A percentile compares a stretch with the other conserved stretches of the same genome.
These are phyloP conservation scores for Hermodice carunculata DNA, from an alignment of 2,888 invertebrate species.

Conservation along the genomic window DNA sequence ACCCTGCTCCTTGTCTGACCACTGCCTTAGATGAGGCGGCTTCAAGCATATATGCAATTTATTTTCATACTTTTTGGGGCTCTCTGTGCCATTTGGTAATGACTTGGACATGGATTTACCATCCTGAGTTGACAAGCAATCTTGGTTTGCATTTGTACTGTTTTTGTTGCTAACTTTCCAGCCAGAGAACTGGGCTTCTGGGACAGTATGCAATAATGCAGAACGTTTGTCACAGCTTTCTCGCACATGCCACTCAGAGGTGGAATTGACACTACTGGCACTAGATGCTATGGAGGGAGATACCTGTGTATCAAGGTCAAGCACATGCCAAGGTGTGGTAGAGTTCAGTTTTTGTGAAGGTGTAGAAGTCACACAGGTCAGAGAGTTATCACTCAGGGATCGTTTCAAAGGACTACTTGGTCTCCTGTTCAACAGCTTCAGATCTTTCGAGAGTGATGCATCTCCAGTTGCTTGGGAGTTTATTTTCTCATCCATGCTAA, in stretches of 20 bases:
- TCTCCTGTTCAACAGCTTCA: background rate
- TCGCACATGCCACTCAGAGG: conserved; percentile 65
- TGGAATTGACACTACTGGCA: conserved; percentile 64
- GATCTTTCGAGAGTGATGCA: background rate
- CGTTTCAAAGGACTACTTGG: conserved; percentile 13
- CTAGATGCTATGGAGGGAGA: conserved; percentile 64
- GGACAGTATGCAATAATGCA: conserved; percentile 22
- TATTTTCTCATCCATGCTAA: background rate
- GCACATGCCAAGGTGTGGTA: conserved; percentile 62
- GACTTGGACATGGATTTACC: too few relatives aligned
- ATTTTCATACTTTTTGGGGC: conserved; percentile 6
- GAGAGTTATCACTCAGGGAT: conserved; percentile 6
- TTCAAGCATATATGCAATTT: too few relatives aligned
- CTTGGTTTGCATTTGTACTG: background rate
- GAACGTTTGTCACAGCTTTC: conserved; percentile 37
- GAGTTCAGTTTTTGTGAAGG: conserved; percentile 48
- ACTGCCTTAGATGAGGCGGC: background rate
- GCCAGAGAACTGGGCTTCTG: conserved; percentile 42
- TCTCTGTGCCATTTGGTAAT: too few relatives aligned
- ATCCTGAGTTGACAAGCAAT: background rate
- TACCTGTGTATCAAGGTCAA: conserved; percentile 51
- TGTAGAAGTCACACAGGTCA: background rate
- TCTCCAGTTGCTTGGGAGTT: background rate
- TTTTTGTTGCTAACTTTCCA: conserved; percentile 44
- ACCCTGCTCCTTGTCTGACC: conserved; percentile 6